Conservation (phyloP, 2,888 invertebrate species). For the Chorisops tibialis region DNA sequence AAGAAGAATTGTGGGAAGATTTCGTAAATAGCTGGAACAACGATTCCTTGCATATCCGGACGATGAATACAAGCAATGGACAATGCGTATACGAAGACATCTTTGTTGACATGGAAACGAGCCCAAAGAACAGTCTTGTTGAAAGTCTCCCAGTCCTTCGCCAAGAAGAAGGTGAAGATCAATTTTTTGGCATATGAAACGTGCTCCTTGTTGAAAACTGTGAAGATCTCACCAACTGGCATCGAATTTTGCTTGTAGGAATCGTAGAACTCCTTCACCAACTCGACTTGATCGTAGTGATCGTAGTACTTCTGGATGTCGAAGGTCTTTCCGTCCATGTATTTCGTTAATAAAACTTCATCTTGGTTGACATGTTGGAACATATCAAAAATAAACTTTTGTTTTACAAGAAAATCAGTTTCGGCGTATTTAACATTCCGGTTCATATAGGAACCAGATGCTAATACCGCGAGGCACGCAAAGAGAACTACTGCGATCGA, state of each 20-base stretch:
- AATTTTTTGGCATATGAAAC: constrained; percentile 59
- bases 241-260: constrained; percentile 56
- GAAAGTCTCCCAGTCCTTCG: constrained; percentile 73
- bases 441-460: constrained; percentile 35
- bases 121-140: constrained; percentile 67
- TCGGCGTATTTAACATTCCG: constrained; percentile 53
- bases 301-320: constrained; percentile 59
- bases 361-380: constrained; percentile 61
- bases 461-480: constrained; percentile 38
- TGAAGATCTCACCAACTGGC: constrained; percentile 44
- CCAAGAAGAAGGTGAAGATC: constrained; percentile 63
- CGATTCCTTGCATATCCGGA: constrained; percentile 57
- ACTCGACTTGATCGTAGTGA: constrained; percentile 60
- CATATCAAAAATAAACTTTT: constrained; percentile 56
- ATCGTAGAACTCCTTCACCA: constrained; percentile 57
- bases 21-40: constrained; percentile 67
- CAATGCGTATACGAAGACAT: constrained; percentile 61
- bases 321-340: constrained; percentile 59
- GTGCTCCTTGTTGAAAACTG: constrained; percentile 42
- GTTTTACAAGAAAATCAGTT: constrained; percentile 54
- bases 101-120: constrained; percentile 61
- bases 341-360: constrained; percentile 48
- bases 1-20: constrained; percentile 63
- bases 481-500: constrained; percentile 42
- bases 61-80: constrained; percentile 61